Conservation (phyloP, 2,797 vertebrate species). For the Peromyscus attwateri region DNA sequence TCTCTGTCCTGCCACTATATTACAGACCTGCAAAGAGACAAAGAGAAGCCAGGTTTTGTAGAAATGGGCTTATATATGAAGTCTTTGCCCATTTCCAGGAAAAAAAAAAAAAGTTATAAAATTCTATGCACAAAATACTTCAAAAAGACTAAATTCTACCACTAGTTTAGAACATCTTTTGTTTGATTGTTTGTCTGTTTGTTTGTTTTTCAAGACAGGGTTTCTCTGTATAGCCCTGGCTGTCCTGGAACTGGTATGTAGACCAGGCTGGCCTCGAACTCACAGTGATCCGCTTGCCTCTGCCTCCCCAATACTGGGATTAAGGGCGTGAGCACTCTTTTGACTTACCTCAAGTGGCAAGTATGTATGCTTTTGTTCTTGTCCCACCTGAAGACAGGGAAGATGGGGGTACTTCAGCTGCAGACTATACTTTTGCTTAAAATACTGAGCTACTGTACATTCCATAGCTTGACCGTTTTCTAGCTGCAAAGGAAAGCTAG, state of each 20-base stretch:
- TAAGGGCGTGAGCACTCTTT: neutral
- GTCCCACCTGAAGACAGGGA: slow-evolving; percentile 98
- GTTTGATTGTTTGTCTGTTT: neutral
- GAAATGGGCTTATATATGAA: neutral
- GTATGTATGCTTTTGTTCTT: slow-evolving; percentile 99
- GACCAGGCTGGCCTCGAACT: too few species aligned
- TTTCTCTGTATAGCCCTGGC: neutral
- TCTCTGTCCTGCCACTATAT: slow-evolving; percentile 97
- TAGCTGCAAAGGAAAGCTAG: slow-evolving; percentile 97
- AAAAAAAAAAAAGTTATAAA: slow-evolving; percentile 56
- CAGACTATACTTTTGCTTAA: slow-evolving; percentile 99
- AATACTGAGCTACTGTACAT: slow-evolving; percentile 99
- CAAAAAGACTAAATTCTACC: neutral
- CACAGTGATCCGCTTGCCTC: neutral
- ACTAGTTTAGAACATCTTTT: accelerated
- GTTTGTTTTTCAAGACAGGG: neutral
- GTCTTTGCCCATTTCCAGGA: neutral
- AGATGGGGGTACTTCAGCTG: slow-evolving; percentile 98
- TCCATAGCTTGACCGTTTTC: slow-evolving; percentile 99
- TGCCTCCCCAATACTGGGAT: neutral
- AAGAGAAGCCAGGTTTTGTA: slow-evolving; percentile 24
- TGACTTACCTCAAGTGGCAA: slow-evolving; percentile 96
- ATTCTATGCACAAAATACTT: neutral
- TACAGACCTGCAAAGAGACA: slow-evolving; percentile 93
- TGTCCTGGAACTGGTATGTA: neutral